Conservation (phyloP, 1,140 invertebrate species). For the Ruditapes philippinarum region DNA sequence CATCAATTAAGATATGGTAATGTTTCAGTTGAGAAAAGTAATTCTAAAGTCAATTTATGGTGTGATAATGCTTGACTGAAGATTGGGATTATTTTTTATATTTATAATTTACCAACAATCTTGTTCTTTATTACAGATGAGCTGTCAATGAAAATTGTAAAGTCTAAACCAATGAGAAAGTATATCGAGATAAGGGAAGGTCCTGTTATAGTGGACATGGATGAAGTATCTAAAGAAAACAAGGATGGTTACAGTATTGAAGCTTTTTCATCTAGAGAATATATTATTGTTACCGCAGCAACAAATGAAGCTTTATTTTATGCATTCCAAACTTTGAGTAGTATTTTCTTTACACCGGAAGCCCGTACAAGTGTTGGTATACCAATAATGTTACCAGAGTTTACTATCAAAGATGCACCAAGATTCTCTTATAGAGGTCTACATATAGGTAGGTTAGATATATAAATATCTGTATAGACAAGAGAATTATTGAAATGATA, state of each 20-base stretch:
- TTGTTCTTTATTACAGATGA: conserved; percentile 46
- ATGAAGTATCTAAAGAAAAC: background rate
- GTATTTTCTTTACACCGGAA: conserved; percentile 52
- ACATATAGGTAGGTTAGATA: conserved; percentile 67
- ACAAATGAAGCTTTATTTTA: conserved; percentile 73
- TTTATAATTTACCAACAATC: no score
- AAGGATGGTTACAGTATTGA: conserved; percentile 71
- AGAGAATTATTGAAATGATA: no score
- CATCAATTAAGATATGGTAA: no score
- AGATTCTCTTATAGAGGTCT: conserved; percentile 80
- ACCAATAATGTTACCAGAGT: conserved; percentile 53
- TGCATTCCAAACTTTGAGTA: conserved; percentile 70
- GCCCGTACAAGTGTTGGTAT: conserved; percentile 1
- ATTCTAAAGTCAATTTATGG: no score
- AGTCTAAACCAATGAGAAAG: background rate
- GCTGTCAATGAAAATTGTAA: conserved; percentile 28
- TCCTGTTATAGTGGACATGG: background rate
- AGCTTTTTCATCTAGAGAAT: conserved; percentile 34
- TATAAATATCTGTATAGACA: background rate
- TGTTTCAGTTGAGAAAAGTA: no score
- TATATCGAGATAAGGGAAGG: conserved; percentile 29
- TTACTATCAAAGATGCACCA: conserved; percentile 75
- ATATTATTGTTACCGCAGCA: conserved; percentile 69
- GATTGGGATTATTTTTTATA: no score
- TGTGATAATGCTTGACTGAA: no score